Evolutionary conservation across 2,113 vertebrate species (phyloP).

Genomic region (Pterophyllum scalare): DNA sequence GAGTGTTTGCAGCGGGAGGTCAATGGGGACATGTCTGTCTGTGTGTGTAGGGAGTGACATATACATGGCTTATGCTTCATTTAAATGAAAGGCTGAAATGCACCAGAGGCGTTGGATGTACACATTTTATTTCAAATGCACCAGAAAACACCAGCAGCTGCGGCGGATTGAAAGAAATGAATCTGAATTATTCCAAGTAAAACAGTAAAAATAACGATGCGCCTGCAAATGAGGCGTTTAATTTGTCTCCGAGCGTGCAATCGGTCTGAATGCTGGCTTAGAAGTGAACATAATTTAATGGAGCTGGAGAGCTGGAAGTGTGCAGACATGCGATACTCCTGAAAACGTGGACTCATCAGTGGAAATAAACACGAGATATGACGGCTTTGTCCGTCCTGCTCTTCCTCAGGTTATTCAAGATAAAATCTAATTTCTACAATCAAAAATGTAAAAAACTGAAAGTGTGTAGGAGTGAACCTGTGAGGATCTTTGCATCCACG

Average conservation of each 20-base stretch:
- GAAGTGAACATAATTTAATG: neutral
- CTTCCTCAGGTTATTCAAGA: neutral
- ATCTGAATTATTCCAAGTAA: neutral
- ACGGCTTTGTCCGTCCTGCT: neutral
- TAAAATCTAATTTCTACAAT: neutral
- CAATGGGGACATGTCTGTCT: neutral
- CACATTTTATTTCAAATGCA: neutral
- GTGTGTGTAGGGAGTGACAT: neutral
- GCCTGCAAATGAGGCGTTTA: neutral
- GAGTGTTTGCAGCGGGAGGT: constrained; percentile 26
- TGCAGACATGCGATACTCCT: neutral
- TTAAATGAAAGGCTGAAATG: constrained; percentile 27
- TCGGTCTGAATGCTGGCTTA: neutral
- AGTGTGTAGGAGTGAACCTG: neutral
- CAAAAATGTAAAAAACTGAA: neutral
- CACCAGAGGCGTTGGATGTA: constrained; percentile 33
- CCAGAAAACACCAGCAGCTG: constrained; percentile 1
- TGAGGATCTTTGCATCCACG: neutral
- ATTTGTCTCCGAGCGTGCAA: neutral
- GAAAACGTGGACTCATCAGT: neutral
- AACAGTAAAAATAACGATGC: neutral
- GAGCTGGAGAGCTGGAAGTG: neutral
- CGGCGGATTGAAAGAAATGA: neutral
- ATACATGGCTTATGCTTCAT: constrained; percentile 45
- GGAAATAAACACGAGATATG: no score